Percentiles rank a stretch among this genome's conserved stretches.
These are phyloP conservation scores for Malacoctenus gilli DNA, from an alignment of 2,797 vertebrate species.

Conservation along the genomic window DNA sequence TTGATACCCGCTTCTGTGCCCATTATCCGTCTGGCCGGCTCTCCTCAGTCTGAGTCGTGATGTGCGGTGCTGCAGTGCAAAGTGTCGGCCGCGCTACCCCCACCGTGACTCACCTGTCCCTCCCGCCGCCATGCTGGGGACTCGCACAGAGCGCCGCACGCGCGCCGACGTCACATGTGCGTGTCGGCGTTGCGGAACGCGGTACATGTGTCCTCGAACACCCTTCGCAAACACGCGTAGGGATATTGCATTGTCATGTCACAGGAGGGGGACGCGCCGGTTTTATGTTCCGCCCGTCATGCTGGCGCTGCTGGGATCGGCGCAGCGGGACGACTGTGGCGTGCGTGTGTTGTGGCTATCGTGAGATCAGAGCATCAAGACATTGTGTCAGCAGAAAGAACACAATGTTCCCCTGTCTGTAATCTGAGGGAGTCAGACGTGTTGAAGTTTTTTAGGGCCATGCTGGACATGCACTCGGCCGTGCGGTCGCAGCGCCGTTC, in stretches of 20 bases:
- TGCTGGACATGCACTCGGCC: neutral
- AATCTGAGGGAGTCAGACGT: neutral
- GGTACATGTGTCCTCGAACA: too few relatives aligned
- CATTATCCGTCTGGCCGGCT: conserved; percentile 5
- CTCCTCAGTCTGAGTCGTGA: conserved; percentile 68
- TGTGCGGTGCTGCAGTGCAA: conserved; percentile 79
- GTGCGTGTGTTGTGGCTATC: neutral
- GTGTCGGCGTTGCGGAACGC: too few relatives aligned
- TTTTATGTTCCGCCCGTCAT: too few relatives aligned
- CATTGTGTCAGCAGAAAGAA: neutral
- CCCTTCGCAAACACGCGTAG: too few relatives aligned
- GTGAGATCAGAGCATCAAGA: conserved; percentile 3
- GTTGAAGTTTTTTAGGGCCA: neutral
- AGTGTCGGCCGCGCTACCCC: conserved; percentile 73
- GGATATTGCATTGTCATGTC: too few relatives aligned
- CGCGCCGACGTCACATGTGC: neutral
- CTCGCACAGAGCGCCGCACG: conserved; percentile 1
- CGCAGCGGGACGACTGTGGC: neutral
- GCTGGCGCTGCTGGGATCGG: too few relatives aligned
- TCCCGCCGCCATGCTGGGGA: conserved; percentile 35
- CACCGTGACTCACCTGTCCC: conserved; percentile 79
- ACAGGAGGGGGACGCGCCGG: too few relatives aligned
- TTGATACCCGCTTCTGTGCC: neutral
- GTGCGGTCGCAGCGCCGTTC: neutral
- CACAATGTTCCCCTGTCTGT: neutral